Base-by-base conservation (phyloP, 2,888 invertebrate species). In the Drosophila nigricruria region DNA sequence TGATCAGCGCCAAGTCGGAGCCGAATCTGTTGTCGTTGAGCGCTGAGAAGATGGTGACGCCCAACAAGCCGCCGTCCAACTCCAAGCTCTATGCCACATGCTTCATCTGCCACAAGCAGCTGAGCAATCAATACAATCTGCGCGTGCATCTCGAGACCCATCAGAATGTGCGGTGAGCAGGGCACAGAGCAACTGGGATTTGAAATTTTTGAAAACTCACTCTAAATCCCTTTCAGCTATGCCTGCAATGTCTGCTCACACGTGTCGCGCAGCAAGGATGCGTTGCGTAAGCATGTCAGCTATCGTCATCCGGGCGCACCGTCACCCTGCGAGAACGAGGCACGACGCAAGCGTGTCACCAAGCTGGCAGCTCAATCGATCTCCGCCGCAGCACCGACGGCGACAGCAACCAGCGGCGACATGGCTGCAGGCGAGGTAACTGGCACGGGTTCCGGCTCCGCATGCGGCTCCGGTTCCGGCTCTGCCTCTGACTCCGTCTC, bases 131-230 rank as follows among this genome's bases (percentile, higher is more conserved):
- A 92, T 97, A 97, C 94, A 97, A 97, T 92, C 93, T 97, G 83
- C 94, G 97, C 69, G 97, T 97, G 70, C 97, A 97, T 90, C 96
- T 97, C 95, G 97, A 97, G 91, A 97, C 97, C 23, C 97, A 97
- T 92, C 96, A 97, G 89, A 97, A 97, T 78, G 95, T 97, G 54
- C 95, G 93, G 93, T 93, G 50, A 81, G 90, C 79, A 6, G 16
- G 16, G 12, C 6, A 3, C n/a, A n/a, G 10, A 8, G 20, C 3
- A 14, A 5, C 25, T 14, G 10, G 6, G 3, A 42, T 5, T 38
- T 1, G 3, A 23, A 3, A 12, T n/a, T 14, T 5, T 1, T 5
- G 5, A 3, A 5, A n/a, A 30, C 23, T 32, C 6, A 25, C 38
- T 18, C 4, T 0, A 16, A 18, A 5, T 8, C n/a, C 16, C 14